Percentiles rank a stretch among this genome's conserved stretches.
phyloP scores from a whole-genome alignment of 1,140 invertebrate species.

The Scaptomyza montana region DNA sequence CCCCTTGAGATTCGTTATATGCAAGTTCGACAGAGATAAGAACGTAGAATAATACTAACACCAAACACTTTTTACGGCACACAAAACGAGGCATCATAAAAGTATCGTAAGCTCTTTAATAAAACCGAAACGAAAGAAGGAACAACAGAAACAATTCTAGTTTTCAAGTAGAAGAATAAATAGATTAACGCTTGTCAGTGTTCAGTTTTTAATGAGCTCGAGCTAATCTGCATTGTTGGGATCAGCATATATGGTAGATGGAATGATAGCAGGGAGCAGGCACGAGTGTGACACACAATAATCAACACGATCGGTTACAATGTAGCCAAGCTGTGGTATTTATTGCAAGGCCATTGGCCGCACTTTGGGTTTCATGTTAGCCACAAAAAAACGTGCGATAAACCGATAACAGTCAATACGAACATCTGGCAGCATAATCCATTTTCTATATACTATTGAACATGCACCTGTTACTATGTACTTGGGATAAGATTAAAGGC shows the following conservation, averaged over 20 bases:
- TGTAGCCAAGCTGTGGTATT: no score
- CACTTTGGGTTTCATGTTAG: neutral
- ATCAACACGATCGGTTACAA: no score
- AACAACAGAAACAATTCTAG: no score
- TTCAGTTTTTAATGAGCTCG: conserved; percentile 8
- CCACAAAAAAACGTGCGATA: conserved; percentile 3
- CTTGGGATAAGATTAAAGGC: conserved; percentile 27
- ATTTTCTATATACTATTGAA: neutral
- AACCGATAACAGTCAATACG: conserved; percentile 12
- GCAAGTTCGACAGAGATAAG: no score
- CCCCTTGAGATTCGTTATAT: no score
- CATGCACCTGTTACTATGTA: conserved; percentile 4
- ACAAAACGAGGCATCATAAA: neutral
- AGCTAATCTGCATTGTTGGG: conserved; percentile 10
- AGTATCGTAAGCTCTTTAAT: neutral
- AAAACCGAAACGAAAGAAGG: neutral
- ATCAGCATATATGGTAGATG: conserved; percentile 10
- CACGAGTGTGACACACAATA: no score
- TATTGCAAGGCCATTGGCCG: conserved; percentile 40
- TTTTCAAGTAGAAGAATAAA: neutral
- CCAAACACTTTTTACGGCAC: no score
- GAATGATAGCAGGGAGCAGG: no score
- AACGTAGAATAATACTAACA: no score
- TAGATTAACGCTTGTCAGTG: conserved; percentile 4
- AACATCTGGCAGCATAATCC: conserved; percentile 16